A percentile compares a stretch with the other conserved stretches of the same genome.
phyloP scores from a whole-genome alignment of 2,113 vertebrate species.

The Eptesicus fuscus region DNA sequence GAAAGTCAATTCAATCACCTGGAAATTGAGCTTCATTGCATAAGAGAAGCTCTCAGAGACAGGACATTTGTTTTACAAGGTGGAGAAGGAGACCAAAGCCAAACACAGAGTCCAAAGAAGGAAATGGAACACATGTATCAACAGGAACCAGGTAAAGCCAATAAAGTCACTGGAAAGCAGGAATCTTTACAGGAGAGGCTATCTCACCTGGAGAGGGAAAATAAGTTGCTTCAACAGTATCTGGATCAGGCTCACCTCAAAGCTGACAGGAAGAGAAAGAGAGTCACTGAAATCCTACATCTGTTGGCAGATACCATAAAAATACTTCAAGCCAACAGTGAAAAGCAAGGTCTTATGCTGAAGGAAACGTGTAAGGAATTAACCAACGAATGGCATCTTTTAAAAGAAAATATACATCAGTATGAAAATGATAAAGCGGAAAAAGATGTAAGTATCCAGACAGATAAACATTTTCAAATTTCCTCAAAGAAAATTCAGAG shows the following conservation, averaged over 20 bases:
- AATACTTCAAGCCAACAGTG: too few relatives aligned
- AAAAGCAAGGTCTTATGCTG: conserved; percentile 80
- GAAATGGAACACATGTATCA: conserved; percentile 84
- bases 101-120: conserved; percentile 80
- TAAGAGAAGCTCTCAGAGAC: conserved; percentile 85
- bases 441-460: conserved; percentile 85
- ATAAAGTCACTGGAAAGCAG: conserved; percentile 84
- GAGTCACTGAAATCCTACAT: conserved; percentile 88
- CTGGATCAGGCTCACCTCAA: conserved; percentile 91
- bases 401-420: conserved; percentile 88
- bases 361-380: conserved; percentile 92
- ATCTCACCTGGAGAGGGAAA: conserved; percentile 91
- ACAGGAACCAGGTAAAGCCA: conserved; percentile 84
- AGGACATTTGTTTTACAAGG: conserved; percentile 85
- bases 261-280: conserved; percentile 84
- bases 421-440: conserved; percentile 90
- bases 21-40: conserved; percentile 90
- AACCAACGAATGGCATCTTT: conserved; percentile 82
- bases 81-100: conserved; percentile 82
- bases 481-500: not conserved
- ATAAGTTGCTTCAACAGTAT: conserved; percentile 89
- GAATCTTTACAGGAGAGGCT: conserved; percentile 90
- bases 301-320: conserved; percentile 88
- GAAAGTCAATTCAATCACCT: conserved; percentile 86
- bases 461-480: not conserved